phyloP scores from a whole-genome alignment of 35 echinoderm and acorn worm genomes.

The Anneissia japonica region DNA sequence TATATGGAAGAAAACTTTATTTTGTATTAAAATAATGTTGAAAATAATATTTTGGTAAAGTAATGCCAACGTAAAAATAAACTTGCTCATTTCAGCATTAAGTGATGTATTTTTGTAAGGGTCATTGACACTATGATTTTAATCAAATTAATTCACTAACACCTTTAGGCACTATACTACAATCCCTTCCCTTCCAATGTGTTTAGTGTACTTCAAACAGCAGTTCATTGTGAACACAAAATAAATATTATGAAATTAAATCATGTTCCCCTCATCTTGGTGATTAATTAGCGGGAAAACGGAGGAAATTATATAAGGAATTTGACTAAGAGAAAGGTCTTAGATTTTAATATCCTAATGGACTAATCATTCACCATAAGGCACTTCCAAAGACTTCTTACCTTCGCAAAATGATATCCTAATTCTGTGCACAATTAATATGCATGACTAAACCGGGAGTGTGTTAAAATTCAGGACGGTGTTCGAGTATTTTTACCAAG shows the following conservation, averaged over 20 bases:
- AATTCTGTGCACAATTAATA: neutral
- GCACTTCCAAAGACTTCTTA: neutral
- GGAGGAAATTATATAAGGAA: neutral
- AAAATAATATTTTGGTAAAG: no score
- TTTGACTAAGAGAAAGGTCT: constrained; percentile 1
- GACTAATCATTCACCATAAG: neutral
- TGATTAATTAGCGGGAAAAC: neutral
- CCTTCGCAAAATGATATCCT: neutral
- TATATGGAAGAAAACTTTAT: no score
- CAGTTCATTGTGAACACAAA: neutral
- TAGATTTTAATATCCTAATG: neutral
- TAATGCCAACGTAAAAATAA: no score
- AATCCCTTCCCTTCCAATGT: no score
- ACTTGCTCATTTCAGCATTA: no score
- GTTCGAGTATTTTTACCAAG: neutral
- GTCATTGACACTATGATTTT: no score
- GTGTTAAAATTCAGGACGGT: neutral
- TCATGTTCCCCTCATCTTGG: neutral
- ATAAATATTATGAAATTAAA: neutral
- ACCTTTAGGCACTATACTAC: no score
- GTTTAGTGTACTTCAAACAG: no score
- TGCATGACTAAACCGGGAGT: neutral
- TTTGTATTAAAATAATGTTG: no score
- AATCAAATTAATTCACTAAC: no score
- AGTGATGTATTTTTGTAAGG: no score